Base-by-base conservation (phyloP, 2,888 invertebrate genomes). In the Panorpa germanica region DNA sequence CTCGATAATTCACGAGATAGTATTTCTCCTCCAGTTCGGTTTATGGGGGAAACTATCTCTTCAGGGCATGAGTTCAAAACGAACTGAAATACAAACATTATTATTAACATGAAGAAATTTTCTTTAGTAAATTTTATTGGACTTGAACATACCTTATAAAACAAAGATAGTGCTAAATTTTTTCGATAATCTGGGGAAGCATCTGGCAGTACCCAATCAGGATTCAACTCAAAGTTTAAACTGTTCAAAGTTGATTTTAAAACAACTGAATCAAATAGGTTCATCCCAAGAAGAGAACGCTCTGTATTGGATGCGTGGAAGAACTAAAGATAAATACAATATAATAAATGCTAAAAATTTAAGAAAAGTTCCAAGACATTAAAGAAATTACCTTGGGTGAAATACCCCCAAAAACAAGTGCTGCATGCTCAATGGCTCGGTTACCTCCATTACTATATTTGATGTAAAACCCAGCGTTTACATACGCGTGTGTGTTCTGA, bases 401-500 rank as follows among this genome's bases (percentile, higher is more conserved):
- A 19, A 75, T 70, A 16, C 62, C 63, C 2, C 71, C 71, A 41
- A 55, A 70, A 5, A 67, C 60, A 7, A 74, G 57, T 15, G 49
- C 53, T 0, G 65, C 62, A 4, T n/a, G 19, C 16, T 11, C 9
- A 12, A 34, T 19, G 11, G 20, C 19, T 13, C 20, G 14, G 13
- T 11, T 20, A 5, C 14, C 25, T 36, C 61, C 45, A 35, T 58
- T 39, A 27, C 13, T 20, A 24, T 77, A 38, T 48, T 65, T 61
- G 37, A 76, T 61, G 3, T 66, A 49, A 44, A 81, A 78, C 2
- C 71, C 81, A 1, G 76, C 76, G 45, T 80, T 80, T 0, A 82
- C 69, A 36, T 73, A 66, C 0, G 80, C 78, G 41, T 77, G 77
- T 0, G 77, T 67, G 44, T 78, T 78, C 55, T 77, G 76, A 1